phyloP scores from a whole-genome alignment of 2,888 invertebrate species.

The Ormyrus labotus region DNA sequence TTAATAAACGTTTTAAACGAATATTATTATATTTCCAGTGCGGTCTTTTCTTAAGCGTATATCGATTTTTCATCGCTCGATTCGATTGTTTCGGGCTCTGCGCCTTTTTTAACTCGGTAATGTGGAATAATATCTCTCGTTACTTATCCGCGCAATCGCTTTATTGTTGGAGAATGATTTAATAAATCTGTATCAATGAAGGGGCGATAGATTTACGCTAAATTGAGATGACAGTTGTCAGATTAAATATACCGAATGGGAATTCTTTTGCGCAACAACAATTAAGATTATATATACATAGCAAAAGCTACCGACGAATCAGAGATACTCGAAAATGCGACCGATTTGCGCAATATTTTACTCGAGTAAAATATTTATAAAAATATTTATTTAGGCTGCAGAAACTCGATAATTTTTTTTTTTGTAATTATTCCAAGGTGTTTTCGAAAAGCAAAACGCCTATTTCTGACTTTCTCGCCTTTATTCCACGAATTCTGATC shows the following conservation, averaged over 20 bases:
- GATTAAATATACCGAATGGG: slow-evolving; percentile 4
- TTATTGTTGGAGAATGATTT: slow-evolving; percentile 10
- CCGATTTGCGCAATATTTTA: no score
- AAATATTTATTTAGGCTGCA: no score
- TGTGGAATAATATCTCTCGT: slow-evolving; percentile 13
- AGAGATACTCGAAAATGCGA: no score
- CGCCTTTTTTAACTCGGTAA: neutral
- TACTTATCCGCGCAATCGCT: neutral
- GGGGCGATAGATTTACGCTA: slow-evolving; percentile 1
- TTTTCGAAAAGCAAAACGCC: no score
- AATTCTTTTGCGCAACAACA: slow-evolving; percentile 9
- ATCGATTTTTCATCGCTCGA: neutral
- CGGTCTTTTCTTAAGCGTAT: neutral
- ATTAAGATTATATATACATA: neutral
- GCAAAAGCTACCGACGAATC: no score
- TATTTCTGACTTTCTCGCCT: no score
- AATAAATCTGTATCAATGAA: neutral
- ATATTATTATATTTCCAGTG: neutral
- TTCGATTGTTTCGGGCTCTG: slow-evolving; percentile 1
- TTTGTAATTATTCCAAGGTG: no score
- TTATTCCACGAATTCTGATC: no score
- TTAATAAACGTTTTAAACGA: slow-evolving; percentile 29
- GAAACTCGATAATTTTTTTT: no score
- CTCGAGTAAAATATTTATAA: no score
- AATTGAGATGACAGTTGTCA: slow-evolving; percentile 9